Percentiles rank a stretch among this genome's conserved stretches.
These are phyloP conservation scores for Burhinus oedicnemus DNA, from an alignment of 2,113 vertebrate species.

Conservation along the genomic window DNA sequence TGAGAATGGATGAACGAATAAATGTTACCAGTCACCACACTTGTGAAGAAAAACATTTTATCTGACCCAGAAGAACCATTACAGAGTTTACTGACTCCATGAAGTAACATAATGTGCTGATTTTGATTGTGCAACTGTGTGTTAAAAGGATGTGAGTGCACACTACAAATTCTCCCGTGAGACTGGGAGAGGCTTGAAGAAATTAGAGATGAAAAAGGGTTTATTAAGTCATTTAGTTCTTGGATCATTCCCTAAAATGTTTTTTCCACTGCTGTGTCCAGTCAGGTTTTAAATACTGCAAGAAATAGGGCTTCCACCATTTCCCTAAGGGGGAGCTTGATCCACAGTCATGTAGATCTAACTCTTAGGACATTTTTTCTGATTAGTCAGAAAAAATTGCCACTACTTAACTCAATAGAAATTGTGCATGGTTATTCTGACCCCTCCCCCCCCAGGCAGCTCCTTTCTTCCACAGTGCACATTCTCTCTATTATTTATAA, in stretches of 20 bases:
- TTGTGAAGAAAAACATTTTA: conserved; percentile 51
- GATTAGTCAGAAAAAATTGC: neutral
- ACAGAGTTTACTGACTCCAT: conserved; percentile 44
- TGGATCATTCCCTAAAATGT: conserved; percentile 28
- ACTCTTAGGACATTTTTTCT: conserved; percentile 15
- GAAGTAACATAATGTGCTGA: conserved; percentile 52
- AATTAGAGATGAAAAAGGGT: conserved; percentile 44
- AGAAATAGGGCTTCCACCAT: conserved; percentile 37
- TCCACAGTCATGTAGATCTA: neutral
- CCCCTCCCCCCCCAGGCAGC: neutral
- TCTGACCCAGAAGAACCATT: conserved; percentile 45
- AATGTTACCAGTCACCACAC: conserved; percentile 38
- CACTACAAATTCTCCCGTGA: neutral
- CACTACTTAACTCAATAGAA: neutral
- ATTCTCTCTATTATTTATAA: neutral
- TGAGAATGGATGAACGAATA: conserved; percentile 37
- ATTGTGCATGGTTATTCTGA: neutral
- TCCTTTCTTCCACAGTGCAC: neutral
- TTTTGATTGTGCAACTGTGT: conserved; percentile 37
- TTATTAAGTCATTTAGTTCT: conserved; percentile 33
- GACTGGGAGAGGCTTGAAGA: conserved; percentile 52
- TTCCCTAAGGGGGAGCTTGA: conserved; percentile 27
- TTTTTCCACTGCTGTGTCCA: conserved; percentile 41
- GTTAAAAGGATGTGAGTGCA: conserved; percentile 34
- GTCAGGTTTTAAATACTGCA: conserved; percentile 50